A percentile compares a stretch with the other conserved stretches of the same genome.
Conservation (phyloP, 53 echinoderm and acorn worm species). For the Henricia sp. region DNA sequence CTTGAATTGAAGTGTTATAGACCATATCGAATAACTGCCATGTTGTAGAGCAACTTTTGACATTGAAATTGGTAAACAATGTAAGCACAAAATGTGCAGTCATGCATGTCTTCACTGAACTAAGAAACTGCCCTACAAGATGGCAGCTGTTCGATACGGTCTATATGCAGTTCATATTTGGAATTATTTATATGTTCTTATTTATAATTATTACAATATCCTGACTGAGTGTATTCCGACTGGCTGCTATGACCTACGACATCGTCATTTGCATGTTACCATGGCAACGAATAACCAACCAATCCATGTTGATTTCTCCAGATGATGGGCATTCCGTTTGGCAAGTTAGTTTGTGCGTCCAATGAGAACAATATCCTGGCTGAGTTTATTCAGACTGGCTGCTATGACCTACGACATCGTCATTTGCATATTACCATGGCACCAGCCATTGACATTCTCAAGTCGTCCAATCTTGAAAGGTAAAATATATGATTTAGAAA, state of each 20-base stretch:
- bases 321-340: constrained; percentile 91
- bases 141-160: too few species aligned
- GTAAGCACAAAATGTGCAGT: too few species aligned
- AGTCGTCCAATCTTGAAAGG: constrained; percentile 97
- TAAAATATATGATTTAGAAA: background rate
- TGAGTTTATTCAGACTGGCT: constrained; percentile 82
- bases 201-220: constrained; percentile 89
- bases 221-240: constrained; percentile 83
- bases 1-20: background rate
- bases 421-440: constrained; percentile 79
- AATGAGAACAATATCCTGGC: constrained; percentile 90
- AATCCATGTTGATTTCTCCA: too few species aligned
- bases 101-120: too few species aligned
- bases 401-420: constrained; percentile 81
- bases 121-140: too few species aligned
- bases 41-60: too few species aligned
- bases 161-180: too few species aligned
- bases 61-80: too few species aligned
- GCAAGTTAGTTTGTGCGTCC: constrained; percentile 88
- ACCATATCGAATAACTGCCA: too few species aligned
- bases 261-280: constrained; percentile 74
- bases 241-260: constrained; percentile 83
- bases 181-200: constrained; percentile 59
- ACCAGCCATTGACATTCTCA: constrained; percentile 95
- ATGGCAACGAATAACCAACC: too few species aligned